phyloP scores from a whole-genome alignment of 2,113 vertebrate genomes.

The Chrysemys picta region DNA sequence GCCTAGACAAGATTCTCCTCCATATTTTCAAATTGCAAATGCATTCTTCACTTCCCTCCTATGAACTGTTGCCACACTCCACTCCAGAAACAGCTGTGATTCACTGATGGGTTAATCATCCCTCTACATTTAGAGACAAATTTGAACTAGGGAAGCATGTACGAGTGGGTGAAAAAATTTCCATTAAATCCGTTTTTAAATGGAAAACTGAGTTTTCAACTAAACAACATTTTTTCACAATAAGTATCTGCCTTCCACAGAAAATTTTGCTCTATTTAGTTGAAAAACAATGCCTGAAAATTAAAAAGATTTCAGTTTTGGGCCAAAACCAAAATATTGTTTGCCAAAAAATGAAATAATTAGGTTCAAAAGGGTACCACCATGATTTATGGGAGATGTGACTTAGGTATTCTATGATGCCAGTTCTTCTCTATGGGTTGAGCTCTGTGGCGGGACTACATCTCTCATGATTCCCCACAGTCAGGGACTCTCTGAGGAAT shows the following conservation, averaged over 20 bases:
- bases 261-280: not conserved
- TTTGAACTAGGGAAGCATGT: not conserved
- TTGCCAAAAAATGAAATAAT: not conserved
- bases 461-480: not conserved
- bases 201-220: not conserved
- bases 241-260: not conserved
- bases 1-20: not conserved
- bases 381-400: not conserved
- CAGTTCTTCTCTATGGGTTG: not conserved
- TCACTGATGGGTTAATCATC: not conserved
- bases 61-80: fast-evolving
- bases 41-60: not conserved
- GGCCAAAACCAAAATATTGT: not conserved
- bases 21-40: not conserved
- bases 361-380: not conserved
- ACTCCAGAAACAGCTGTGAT: not conserved
- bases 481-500: not conserved
- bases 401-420: not conserved
- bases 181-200: too few relatives aligned
- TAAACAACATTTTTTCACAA: not conserved
- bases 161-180: not conserved
- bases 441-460: not conserved
- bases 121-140: not conserved
- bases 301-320: not conserved
- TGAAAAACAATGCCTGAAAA: not conserved